Conservation (phyloP, 2,888 invertebrate genomes). For the Schrankia costaestrigalis region DNA sequence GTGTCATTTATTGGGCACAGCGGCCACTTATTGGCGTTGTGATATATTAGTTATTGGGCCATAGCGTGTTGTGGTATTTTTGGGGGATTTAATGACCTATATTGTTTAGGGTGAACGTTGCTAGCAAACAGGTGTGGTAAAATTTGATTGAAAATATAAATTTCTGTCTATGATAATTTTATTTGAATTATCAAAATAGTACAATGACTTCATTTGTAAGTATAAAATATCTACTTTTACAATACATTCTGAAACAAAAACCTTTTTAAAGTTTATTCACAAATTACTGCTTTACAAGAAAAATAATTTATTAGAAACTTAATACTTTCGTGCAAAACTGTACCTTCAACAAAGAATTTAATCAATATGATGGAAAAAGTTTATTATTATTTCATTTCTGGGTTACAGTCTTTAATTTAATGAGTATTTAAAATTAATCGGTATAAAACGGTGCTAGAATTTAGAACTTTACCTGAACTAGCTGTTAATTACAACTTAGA, state of each 20-base stretch:
- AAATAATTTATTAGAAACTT: no score
- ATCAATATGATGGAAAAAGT: conserved; percentile 6
- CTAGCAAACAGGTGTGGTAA: background rate
- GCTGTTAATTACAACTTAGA: no score
- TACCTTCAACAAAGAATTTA: conserved; percentile 1
- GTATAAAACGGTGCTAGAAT: conserved; percentile 19
- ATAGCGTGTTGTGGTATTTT: conserved; percentile 25
- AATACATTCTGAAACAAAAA: no score
- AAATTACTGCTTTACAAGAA: no score
- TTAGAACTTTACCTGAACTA: no score
- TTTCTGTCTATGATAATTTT: background rate
- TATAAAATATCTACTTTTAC: no score
- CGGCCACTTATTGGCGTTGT: conserved; percentile 27
- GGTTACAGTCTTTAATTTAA: conserved; percentile 10
- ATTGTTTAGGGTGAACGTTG: conserved; percentile 11
- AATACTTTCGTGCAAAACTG: conserved; percentile 1
- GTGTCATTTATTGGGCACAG: conserved; percentile 23
- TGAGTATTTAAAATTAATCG: conserved; percentile 16
- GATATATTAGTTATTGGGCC: conserved; percentile 27
- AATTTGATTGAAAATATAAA: conserved; percentile 2
- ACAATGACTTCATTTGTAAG: no score
- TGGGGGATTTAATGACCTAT: conserved; percentile 13
- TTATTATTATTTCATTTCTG: conserved; percentile 8
- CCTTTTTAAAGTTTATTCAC: no score
- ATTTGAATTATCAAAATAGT: no score